phyloP scores from a whole-genome alignment of 2,797 vertebrate genomes.

The Chromis chromis region DNA sequence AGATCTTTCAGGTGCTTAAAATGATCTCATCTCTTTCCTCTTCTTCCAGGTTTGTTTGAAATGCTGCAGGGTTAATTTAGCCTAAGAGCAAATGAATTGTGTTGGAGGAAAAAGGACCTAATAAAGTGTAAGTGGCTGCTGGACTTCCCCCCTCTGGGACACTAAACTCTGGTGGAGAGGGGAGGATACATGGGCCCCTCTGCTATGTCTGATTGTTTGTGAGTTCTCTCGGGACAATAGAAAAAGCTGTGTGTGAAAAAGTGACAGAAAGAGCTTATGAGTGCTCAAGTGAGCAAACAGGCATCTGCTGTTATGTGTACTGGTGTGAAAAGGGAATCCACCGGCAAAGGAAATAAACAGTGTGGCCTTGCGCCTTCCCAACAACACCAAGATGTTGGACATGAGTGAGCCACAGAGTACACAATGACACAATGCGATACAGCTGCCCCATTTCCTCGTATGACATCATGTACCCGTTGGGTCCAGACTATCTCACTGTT shows the following conservation, averaged over 20 bases:
- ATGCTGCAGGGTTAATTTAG: not conserved
- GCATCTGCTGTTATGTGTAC: not conserved
- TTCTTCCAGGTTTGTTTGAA: constrained; percentile 1
- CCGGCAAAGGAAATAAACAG: constrained; percentile 51
- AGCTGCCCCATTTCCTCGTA: constrained; percentile 76
- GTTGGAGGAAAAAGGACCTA: not conserved
- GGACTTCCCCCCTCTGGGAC: constrained; percentile 32
- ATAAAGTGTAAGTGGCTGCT: constrained; percentile 9
- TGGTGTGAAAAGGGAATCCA: constrained; percentile 34
- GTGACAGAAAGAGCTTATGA: constrained; percentile 1
- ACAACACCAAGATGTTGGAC: constrained; percentile 45
- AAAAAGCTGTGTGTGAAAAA: constrained; percentile 12
- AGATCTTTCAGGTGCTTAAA: not conserved
- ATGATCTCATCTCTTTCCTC: not conserved
- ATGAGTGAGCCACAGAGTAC: constrained; percentile 45
- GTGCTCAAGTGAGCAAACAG: constrained; percentile 20
- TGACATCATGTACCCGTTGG: constrained; percentile 84
- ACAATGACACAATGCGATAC: constrained; percentile 78
- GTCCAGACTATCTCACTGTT: constrained; percentile 53
- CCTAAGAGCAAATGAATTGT: constrained; percentile 22
- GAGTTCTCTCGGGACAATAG: constrained; percentile 46
- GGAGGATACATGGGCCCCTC: constrained; percentile 45
- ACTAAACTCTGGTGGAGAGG: constrained; percentile 18
- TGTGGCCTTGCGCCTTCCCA: constrained; percentile 54
- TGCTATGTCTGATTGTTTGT: constrained; percentile 42